Conservation (phyloP, 2,888 invertebrate genomes). For the Drosophila maculinotata region DNA sequence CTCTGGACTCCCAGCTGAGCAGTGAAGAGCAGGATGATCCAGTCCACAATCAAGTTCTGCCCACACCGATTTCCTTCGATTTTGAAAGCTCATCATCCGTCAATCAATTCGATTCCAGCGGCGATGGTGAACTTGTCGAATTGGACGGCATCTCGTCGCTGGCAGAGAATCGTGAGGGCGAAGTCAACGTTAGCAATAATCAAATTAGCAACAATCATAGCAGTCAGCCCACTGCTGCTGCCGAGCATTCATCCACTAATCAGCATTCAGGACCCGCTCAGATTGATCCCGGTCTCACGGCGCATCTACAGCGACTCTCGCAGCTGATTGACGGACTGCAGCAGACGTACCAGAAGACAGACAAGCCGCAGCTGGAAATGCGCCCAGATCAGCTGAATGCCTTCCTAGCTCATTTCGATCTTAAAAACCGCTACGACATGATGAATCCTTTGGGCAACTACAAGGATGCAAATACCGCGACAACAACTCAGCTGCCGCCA, state of each 20-base stretch:
- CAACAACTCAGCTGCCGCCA: constrained; percentile 12
- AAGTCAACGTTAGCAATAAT: constrained; percentile 6
- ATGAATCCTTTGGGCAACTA: constrained; percentile 56
- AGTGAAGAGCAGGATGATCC: constrained; percentile 67
- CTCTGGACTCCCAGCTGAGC: constrained; percentile 56
- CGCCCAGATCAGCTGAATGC: constrained; percentile 85
- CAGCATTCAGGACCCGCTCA: constrained; percentile 25
- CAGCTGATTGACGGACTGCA: constrained; percentile 84
- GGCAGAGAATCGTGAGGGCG: constrained; percentile 68
- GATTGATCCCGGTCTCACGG: constrained; percentile 82
- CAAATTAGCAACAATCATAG: constrained; percentile 3
- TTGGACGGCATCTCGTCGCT: constrained; percentile 58
- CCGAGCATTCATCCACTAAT: neutral
- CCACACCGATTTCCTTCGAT: constrained; percentile 13
- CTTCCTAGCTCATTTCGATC: constrained; percentile 84
- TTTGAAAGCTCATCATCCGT: constrained; percentile 46
- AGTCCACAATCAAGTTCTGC: neutral
- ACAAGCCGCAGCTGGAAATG: constrained; percentile 73
- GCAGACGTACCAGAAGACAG: constrained; percentile 79
- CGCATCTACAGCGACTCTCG: constrained; percentile 83
- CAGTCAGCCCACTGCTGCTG: neutral
- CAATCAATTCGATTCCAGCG: constrained; percentile 76
- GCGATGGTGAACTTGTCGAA: constrained; percentile 81
- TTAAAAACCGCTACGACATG: constrained; percentile 81
- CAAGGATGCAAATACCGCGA: neutral